Base-by-base conservation (phyloP, 2,888 invertebrate genomes). In the Sialis lutaria region DNA sequence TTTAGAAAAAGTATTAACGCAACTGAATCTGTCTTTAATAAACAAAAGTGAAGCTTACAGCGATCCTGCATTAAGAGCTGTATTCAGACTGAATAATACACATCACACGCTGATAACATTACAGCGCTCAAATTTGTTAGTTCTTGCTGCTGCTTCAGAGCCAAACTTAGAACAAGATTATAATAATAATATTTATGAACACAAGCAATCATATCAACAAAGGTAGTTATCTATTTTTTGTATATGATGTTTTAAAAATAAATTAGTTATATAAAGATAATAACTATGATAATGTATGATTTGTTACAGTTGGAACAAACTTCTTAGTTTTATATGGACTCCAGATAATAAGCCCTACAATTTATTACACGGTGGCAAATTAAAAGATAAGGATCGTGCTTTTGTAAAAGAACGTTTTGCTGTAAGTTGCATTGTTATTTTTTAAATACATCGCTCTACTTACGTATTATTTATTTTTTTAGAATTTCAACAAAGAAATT, bases 401-500 rank as follows among this genome's bases (percentile, higher is more conserved):
- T 73, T 80, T 45, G 74, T 92, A 40, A 92, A 92, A 65, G 92
- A 92, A 60, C 82, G 85, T 58, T 91, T 91, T 67, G 76, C 88
- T 50, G 89, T 89, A 63, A 73, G 77, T 64, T 42, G n/a, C n/a
- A 13, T 6, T n/a, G 8, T 42, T 30, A 35, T 35, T 9, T 35
- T 35, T 4, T 35, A 9, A 35, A 8, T 35, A 35, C 3, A n/a
- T 35, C n/a, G 35, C n/a, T 35, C 2, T 35, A 35, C 35, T 35
- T 41, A 22, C 8, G 35, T 42, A 8, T 30, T 32, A 31, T 30
- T 47, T 49, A 51, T 51, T 49, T 53, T 63, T 60, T 13, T 60
- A 92, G 90, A 82, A 85, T 44, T 96, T 96, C 65, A 95, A 96
- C 65, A 90, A 91, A 61, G 96, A 96, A 65, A 81, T 96, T 62